Evolutionary conservation across 2,797 vertebrate genomes (phyloP).

Genomic region (Sebastolobus altivelis): DNA sequence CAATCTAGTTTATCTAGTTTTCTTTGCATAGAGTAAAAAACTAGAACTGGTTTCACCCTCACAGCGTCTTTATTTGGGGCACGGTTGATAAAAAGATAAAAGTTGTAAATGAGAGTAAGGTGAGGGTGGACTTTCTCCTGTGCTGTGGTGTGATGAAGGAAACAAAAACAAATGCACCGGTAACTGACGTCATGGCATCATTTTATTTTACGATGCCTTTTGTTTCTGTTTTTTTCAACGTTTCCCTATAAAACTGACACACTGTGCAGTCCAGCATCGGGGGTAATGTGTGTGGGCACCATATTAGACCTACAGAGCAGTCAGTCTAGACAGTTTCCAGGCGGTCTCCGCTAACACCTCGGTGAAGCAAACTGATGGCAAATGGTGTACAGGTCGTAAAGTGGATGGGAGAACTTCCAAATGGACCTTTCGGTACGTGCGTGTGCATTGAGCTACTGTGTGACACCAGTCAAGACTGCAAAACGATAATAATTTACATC

Average conservation of each 20-base stretch:
- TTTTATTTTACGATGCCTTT: not conserved
- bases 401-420: constrained; percentile 11
- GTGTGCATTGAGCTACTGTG: not conserved
- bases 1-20: not conserved
- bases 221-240: not conserved
- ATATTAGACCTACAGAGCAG: not conserved
- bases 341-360: constrained; percentile 40
- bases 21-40: not conserved
- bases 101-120: not conserved
- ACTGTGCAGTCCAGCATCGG: not conserved
- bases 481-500: not conserved
- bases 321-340: constrained; percentile 47
- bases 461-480: not conserved
- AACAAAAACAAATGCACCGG: not conserved
- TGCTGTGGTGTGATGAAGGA: not conserved
- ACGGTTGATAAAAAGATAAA: not conserved
- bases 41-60: not conserved
- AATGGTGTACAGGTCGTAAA: constrained; percentile 34
- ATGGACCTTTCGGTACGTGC: constrained; percentile 26
- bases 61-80: not conserved
- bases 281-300: not conserved
- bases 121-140: not conserved
- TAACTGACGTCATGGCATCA: not conserved
- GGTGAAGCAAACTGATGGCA: constrained; percentile 42
- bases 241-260: not conserved